Evolutionary conservation across 2,113 vertebrate species (phyloP), one percentile per base, ranked within the genome.

Genomic region (Uria aalge): DNA sequence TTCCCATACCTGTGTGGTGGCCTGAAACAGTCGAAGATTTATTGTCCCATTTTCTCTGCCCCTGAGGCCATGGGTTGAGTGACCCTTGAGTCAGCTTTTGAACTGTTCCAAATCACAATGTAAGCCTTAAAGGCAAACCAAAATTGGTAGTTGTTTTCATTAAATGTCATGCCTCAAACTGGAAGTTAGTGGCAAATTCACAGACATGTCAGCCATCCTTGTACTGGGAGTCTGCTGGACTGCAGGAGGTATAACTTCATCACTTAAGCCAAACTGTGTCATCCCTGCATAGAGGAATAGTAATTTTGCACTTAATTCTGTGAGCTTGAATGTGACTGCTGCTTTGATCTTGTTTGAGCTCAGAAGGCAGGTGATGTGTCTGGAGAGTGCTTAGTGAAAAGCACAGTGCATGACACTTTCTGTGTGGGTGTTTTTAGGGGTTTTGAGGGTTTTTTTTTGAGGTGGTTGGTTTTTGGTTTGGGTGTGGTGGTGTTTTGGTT

Each of bases 1-100:
- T 76, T 52, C 8, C 56, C 17, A 1, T 57, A 55, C 5, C 36
- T 63, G 17, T 0, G 0, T 68, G 59, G 26, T 81, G 55, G 27
- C 30, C 38, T 48, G 43, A 80, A 53, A 62, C 55, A 69, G 29
- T 9, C 62, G 71, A 68, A 63, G 43, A 47, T 78, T 63, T 45
- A 63, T 59, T 68, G 53, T 30, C 30, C 53, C 3, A 1, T 83
- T 73, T 86, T 38, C 16, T 34, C 36, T 92, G 43, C 8, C 34
- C 16, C 40, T 52, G 34, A 53, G 30, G 38, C 32, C 17, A 11
- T 30, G 45, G 38, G 60, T 52, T 87, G 55, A 56, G 8, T 45
- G 75, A 91, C 16, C 38, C 50, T 89, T 60, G 55, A 62, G 8
- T 72, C 32, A 56, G 13, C 32, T 67, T 93, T 85, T 74, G 75